phyloP scores from a whole-genome alignment of 2,888 invertebrate genomes.

The Eupithecia insigniata region DNA sequence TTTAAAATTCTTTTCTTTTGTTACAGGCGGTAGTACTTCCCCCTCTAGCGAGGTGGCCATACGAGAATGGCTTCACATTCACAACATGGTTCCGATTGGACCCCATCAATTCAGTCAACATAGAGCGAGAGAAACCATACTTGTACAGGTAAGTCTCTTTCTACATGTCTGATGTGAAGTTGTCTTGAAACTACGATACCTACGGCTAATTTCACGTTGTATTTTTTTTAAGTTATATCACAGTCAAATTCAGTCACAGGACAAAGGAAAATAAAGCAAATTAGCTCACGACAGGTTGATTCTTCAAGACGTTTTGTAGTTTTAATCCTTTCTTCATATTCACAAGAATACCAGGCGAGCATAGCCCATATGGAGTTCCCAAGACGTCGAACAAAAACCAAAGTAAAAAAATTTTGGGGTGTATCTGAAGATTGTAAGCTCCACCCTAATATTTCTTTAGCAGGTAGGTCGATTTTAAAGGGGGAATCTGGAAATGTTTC shows the following conservation, averaged over 20 bases:
- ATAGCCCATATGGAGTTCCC: constrained; percentile 14
- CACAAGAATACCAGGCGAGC: constrained; percentile 30
- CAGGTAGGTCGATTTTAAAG: background rate
- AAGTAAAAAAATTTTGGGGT: constrained; percentile 15
- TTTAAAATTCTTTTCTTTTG: constrained; percentile 21
- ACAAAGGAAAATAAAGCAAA: background rate
- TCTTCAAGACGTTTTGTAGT: constrained; percentile 10
- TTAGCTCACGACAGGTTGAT: background rate
- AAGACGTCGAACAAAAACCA: constrained; percentile 17
- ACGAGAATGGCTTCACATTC: constrained; percentile 99
- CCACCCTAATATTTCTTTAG: constrained; percentile 16
- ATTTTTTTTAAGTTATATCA: background rate
- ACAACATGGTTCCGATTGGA: constrained; percentile 99
- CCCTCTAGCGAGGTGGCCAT: constrained; percentile 98
- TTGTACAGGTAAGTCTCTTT: constrained; percentile 92
- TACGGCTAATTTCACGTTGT: background rate
- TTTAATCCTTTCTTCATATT: constrained; percentile 30
- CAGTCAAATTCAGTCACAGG: background rate
- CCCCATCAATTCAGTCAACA: constrained; percentile 98
- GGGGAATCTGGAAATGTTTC: background rate
- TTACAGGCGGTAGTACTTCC: constrained; percentile 97
- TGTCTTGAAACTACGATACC: background rate
- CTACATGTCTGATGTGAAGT: background rate
- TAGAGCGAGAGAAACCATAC: constrained; percentile 99
- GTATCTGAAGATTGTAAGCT: constrained; percentile 20